Conservation (phyloP, 2,888 invertebrate species). For the Seira ritae region DNA sequence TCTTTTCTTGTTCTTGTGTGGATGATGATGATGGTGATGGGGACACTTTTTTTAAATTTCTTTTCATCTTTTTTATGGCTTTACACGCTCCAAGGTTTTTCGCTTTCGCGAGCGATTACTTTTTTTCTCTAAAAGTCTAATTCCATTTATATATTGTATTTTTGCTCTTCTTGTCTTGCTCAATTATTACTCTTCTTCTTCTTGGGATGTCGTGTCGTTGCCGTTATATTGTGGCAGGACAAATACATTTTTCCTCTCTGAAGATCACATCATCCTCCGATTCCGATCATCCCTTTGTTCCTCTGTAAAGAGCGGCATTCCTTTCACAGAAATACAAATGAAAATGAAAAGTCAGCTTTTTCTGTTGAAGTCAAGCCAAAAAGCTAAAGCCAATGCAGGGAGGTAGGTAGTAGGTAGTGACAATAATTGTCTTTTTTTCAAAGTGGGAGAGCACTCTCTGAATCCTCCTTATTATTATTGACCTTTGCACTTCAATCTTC, state of each 20-base stretch:
- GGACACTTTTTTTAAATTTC: neutral
- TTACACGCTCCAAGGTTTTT: neutral
- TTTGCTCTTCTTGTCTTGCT: no score
- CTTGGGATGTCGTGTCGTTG: no score
- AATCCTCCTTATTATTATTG: constrained; percentile 42
- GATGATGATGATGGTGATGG: no score
- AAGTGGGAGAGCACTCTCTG: constrained; percentile 44
- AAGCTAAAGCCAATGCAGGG: no score
- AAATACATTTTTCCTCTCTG: neutral
- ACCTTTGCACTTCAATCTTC: constrained; percentile 56
- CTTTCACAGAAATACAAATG: no score
- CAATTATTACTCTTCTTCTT: constrained; percentile 16
- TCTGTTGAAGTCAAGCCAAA: no score
- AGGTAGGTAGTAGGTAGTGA: no score
- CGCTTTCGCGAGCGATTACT: neutral
- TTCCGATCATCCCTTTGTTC: no score
- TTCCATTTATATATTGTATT: no score
- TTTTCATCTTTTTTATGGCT: constrained; percentile 7
- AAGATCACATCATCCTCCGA: neutral
- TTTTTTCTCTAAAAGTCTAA: constrained; percentile 16
- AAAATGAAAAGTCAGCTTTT: neutral
- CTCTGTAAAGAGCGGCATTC: neutral
- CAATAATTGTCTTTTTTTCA: constrained; percentile 14
- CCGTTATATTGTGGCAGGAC: neutral
- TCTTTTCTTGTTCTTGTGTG: no score